A percentile compares a stretch with the other conserved stretches of the same genome.
Evolutionary conservation across 2,797 vertebrate genomes (phyloP).

Genomic region (Cuniculus paca): DNA sequence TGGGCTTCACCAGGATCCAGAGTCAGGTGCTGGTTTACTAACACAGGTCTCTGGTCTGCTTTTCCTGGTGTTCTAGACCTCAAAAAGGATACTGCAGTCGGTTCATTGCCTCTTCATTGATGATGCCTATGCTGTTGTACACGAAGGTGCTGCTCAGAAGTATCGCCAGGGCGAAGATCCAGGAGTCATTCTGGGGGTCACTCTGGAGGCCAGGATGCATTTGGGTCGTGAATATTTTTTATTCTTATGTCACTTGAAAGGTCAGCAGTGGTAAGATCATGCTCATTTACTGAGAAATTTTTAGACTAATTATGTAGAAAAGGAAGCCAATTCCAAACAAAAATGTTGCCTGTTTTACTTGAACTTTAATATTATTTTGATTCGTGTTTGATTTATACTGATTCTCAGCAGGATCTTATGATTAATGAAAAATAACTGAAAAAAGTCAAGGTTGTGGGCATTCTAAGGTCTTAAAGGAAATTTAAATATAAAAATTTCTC

Average conservation of each 20-base stretch:
- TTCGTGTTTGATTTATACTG: neutral
- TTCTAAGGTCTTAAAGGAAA: neutral
- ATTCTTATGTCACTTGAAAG: neutral
- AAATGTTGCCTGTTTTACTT: neutral
- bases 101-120: conserved; percentile 86
- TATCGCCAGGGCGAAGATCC: conserved; percentile 84
- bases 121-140: conserved; percentile 86
- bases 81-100: conserved; percentile 88
- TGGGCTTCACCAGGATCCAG: neutral
- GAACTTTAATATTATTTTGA: neutral
- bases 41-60: neutral
- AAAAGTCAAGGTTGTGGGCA: neutral
- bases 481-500: neutral
- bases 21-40: neutral
- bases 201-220: conserved; percentile 48
- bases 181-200: conserved; percentile 85
- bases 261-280: neutral
- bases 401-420: neutral
- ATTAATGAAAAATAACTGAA: neutral
- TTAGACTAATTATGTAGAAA: neutral
- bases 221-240: neutral
- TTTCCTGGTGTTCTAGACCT: neutral
- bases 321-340: neutral
- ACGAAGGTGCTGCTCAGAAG: conserved; percentile 87
- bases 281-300: neutral